Conservation (phyloP, 35 echinoderm and acorn worm genomes). For the Diadema setosum region DNA sequence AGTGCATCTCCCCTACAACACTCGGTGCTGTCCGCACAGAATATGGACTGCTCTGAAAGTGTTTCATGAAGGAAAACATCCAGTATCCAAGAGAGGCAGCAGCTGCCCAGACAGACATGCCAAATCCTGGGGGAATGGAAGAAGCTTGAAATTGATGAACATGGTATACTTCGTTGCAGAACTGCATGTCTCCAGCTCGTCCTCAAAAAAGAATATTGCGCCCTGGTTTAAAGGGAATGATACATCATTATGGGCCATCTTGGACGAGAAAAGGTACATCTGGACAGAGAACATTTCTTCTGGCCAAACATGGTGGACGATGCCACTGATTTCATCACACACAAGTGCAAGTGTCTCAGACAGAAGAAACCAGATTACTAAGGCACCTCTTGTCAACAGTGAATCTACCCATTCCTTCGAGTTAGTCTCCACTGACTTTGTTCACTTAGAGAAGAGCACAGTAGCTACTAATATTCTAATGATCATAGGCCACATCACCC, state of each 20-base stretch:
- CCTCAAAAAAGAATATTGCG: background rate
- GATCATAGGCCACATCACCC: conserved; percentile 55
- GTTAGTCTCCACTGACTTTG: conserved; percentile 57
- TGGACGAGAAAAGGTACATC: conserved; percentile 15
- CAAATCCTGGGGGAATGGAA: conserved; percentile 6
- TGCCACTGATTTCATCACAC: conserved; percentile 33
- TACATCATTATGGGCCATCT: conserved; percentile 61
- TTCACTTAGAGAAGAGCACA: conserved; percentile 51
- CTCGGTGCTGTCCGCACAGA: background rate
- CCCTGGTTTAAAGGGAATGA: conserved; percentile 8
- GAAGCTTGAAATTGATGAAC: background rate
- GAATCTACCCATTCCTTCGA: conserved; percentile 44
- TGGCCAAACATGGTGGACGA: conserved; percentile 56
- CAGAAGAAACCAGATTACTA: conserved; percentile 22
- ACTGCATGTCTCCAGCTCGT: conserved; percentile 11
- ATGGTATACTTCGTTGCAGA: conserved; percentile 5
- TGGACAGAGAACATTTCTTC: conserved; percentile 48
- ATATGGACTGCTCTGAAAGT: background rate
- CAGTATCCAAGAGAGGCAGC: background rate
- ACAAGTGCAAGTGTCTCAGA: conserved; percentile 16
- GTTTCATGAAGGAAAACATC: background rate
- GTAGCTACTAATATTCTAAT: conserved; percentile 66
- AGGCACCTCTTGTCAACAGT: conserved; percentile 49
- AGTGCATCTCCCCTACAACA: background rate
- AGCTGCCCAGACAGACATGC: background rate